phyloP scores from a whole-genome alignment of 2,113 vertebrate species.

The Pelmatolapia mariae region DNA sequence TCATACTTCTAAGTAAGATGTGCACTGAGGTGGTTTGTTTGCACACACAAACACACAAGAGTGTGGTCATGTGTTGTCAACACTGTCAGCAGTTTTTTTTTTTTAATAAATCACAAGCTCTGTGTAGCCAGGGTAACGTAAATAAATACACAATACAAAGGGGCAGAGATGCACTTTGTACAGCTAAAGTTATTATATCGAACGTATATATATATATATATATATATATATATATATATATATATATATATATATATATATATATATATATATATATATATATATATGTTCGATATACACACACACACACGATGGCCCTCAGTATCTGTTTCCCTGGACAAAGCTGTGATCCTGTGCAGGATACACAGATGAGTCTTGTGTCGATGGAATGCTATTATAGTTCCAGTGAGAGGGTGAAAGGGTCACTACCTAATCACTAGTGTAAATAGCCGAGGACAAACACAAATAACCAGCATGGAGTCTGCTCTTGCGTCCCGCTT shows the following conservation, averaged over 20 bases:
- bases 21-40: not conserved
- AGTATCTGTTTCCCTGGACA: not conserved
- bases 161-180: not conserved
- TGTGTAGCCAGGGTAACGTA: not conserved
- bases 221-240: too few relatives aligned
- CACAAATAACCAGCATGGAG: not conserved
- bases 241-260: too few relatives aligned
- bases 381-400: conserved; percentile 7
- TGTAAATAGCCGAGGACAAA: not conserved
- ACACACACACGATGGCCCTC: too few relatives aligned
- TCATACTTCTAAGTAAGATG: not conserved
- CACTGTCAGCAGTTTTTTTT: conserved; percentile 31
- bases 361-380: not conserved
- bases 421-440: not conserved
- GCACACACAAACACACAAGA: not conserved
- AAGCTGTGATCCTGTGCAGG: not conserved
- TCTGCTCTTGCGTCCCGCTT: not conserved
- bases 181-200: not conserved
- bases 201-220: not conserved
- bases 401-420: not conserved
- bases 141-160: not conserved
- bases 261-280: not conserved
- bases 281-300: too few relatives aligned
- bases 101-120: conserved; percentile 35
- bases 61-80: not conserved